phyloP scores from a whole-genome alignment of 2,888 invertebrate genomes.

The Callinectes sapidus region DNA sequence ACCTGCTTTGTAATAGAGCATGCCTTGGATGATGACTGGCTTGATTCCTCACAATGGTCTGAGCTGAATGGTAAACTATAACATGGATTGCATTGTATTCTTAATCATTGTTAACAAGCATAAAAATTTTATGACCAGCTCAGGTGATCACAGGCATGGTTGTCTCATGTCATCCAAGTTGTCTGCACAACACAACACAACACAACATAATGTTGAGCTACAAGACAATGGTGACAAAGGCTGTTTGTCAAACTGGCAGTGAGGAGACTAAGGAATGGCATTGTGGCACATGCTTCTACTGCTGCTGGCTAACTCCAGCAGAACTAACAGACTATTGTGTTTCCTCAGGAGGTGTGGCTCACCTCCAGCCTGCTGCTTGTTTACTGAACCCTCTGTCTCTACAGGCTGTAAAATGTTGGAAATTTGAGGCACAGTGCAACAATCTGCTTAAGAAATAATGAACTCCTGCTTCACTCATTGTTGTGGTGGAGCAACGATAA shows the following conservation, averaged over 20 bases:
- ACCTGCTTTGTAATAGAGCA: background rate
- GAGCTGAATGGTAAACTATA: background rate
- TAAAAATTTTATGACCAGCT: background rate
- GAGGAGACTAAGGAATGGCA: slow-evolving; percentile 45
- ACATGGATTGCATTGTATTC: background rate
- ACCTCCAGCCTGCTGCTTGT: slow-evolving; percentile 14
- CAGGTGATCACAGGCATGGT: background rate
- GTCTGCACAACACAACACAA: background rate
- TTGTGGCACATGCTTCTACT: slow-evolving; percentile 42
- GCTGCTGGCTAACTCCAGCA: slow-evolving; percentile 39
- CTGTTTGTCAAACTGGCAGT: slow-evolving; percentile 49
- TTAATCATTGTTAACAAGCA: background rate
- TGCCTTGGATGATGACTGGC: background rate
- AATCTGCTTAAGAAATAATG: background rate
- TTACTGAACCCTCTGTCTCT: background rate
- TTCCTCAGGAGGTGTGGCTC: slow-evolving; percentile 17
- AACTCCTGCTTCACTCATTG: background rate
- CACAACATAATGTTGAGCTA: background rate
- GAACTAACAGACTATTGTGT: slow-evolving; percentile 9
- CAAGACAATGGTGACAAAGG: slow-evolving; percentile 2
- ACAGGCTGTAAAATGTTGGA: background rate
- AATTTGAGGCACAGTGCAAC: slow-evolving; percentile 15
- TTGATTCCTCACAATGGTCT: background rate
- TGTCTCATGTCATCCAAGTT: background rate
- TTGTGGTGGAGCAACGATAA: background rate